phyloP scores from a whole-genome alignment of 2,888 invertebrate genomes.

The Netelia virgata region DNA sequence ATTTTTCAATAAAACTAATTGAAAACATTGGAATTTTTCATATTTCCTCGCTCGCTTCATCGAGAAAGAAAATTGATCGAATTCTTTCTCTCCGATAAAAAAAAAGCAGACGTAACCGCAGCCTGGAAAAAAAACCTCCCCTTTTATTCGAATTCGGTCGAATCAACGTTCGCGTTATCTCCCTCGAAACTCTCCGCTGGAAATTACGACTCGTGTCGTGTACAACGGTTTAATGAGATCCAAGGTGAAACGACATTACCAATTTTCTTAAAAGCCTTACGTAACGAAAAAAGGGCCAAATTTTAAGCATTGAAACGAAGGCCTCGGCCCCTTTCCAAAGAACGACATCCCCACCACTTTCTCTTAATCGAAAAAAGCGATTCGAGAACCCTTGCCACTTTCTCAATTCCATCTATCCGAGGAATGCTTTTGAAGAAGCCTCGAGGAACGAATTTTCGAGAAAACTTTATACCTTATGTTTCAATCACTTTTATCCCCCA shows the following conservation, averaged over 20 bases:
- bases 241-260: slow-evolving; percentile 43
- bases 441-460: slow-evolving; percentile 13
- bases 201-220: slow-evolving; percentile 3
- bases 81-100: background rate
- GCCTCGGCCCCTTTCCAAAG: background rate
- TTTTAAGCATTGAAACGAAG: slow-evolving; percentile 14
- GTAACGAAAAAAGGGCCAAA: background rate
- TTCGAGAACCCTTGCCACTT: background rate
- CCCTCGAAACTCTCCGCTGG: slow-evolving; percentile 36
- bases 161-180: slow-evolving; percentile 45
- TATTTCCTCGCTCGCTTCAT: no score
- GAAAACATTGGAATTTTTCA: no score
- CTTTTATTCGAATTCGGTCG: slow-evolving; percentile 23
- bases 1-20: no score
- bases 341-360: background rate
- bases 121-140: background rate
- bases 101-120: background rate
- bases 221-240: slow-evolving; percentile 46
- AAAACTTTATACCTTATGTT: slow-evolving; percentile 9
- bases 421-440: slow-evolving; percentile 10
- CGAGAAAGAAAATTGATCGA: no score
- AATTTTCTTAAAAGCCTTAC: slow-evolving; percentile 64
- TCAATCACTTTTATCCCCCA: slow-evolving; percentile 1
- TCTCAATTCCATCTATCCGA: slow-evolving; percentile 2
- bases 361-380: background rate